These are phyloP conservation scores for Oasisia sp. DNA, from an alignment of 2,888 invertebrate genomes.

Conservation along the genomic window DNA sequence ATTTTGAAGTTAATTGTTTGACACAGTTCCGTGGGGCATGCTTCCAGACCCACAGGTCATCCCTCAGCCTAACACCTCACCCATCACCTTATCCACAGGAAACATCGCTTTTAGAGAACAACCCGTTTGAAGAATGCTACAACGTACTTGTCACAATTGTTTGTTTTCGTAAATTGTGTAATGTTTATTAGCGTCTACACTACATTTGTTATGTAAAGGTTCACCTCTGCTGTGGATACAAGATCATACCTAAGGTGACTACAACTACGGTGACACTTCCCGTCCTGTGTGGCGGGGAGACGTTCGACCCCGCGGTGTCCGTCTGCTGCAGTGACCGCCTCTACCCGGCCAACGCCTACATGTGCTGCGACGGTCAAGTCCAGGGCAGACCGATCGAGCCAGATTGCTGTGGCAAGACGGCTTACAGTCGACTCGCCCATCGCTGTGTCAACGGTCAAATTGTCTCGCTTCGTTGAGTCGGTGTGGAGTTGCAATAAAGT, in stretches of 20 bases:
- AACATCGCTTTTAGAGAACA: background rate
- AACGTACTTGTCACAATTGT: background rate
- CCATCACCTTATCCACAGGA: too few species aligned
- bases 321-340: background rate
- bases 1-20: too few species aligned
- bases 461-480: background rate
- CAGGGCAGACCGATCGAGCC: background rate
- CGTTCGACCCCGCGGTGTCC: background rate
- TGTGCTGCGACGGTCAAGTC: background rate
- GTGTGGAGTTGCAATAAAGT: background rate
- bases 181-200: background rate
- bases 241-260: background rate
- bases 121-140: background rate
- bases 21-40: too few species aligned
- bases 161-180: background rate
- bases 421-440: background rate
- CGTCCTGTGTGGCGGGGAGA: background rate
- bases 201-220: background rate
- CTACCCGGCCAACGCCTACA: background rate
- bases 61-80: too few species aligned
- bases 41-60: too few species aligned
- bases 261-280: too few species aligned
- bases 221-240: background rate
- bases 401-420: background rate
- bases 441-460: background rate